Conservation (phyloP, 1,140 invertebrate species). For the Temnothorax curvispinosus region DNA sequence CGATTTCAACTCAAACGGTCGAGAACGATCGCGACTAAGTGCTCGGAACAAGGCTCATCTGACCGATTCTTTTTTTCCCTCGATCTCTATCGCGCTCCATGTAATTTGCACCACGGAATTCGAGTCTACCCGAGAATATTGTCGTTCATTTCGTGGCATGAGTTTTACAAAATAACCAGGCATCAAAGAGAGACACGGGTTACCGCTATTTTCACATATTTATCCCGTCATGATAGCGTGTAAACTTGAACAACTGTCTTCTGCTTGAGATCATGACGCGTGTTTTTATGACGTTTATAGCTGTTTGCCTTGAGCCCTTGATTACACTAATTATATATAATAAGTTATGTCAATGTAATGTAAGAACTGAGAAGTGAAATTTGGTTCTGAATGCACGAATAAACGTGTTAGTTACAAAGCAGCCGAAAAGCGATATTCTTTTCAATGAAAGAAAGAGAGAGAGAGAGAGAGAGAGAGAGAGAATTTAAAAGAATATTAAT, state of each 20-base stretch:
- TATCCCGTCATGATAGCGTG: constrained; percentile 5
- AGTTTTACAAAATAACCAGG: constrained; percentile 9
- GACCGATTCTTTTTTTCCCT: background rate
- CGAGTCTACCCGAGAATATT: background rate
- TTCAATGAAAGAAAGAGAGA: background rate
- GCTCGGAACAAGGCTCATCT: background rate
- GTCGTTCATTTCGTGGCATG: constrained; percentile 15
- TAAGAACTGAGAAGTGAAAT: constrained; percentile 40
- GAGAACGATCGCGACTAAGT: constrained; percentile 12
- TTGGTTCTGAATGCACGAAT: background rate
- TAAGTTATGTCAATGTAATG: constrained; percentile 2
- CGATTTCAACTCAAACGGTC: constrained; percentile 26
- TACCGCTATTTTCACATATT: constrained; percentile 5
- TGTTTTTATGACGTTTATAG: background rate
- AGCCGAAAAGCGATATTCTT: background rate
- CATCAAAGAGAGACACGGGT: background rate
- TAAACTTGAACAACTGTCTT: constrained; percentile 18
- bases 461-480: background rate
- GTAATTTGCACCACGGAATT: constrained; percentile 7
- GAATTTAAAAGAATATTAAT: background rate
- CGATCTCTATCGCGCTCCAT: background rate
- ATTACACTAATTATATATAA: background rate
- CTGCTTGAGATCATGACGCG: constrained; percentile 1
- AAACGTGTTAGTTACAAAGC: background rate
- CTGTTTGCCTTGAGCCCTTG: constrained; percentile 38